A percentile compares a stretch with the other conserved stretches of the same genome.
Evolutionary conservation across 2,888 invertebrate genomes (phyloP).

Genomic region (Amphipoea lucens): DNA sequence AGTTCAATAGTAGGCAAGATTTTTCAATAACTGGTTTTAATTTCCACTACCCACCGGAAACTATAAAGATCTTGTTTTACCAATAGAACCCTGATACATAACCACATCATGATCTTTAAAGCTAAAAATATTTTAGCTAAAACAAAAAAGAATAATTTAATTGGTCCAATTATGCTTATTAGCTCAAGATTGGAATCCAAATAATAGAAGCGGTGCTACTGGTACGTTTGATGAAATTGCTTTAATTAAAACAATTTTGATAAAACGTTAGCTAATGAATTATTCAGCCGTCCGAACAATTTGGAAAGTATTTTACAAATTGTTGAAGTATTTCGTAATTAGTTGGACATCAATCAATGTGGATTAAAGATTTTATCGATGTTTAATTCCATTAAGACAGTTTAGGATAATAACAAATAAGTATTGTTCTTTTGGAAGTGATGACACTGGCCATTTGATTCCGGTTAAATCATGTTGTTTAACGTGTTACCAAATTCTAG

Average conservation of each 20-base stretch:
- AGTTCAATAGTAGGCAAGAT: neutral
- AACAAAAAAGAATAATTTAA: conserved; percentile 4
- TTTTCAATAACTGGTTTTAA: neutral
- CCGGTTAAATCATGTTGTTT: conserved; percentile 46
- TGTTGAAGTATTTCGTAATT: conserved; percentile 45
- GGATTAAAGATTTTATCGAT: conserved; percentile 63
- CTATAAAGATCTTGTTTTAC: neutral
- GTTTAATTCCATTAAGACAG: conserved; percentile 26
- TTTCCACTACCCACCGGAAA: neutral
- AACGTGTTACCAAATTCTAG: conserved; percentile 45
- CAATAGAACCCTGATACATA: neutral
- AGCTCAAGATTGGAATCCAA: conserved; percentile 20
- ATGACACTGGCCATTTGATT: conserved; percentile 28
- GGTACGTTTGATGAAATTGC: conserved; percentile 47
- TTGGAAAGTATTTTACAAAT: conserved; percentile 51
- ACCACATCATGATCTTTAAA: neutral
- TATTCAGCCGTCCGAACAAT: conserved; percentile 48
- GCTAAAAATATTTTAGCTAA: neutral
- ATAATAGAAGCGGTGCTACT: conserved; percentile 20
- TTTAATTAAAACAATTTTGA: conserved; percentile 53
- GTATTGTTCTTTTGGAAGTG: conserved; percentile 3
- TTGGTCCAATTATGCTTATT: conserved; percentile 24
- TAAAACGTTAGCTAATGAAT: conserved; percentile 46
- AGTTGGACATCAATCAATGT: conserved; percentile 50
- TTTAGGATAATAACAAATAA: conserved; percentile 23